Evolutionary conservation across 1,140 invertebrate species (phyloP), one percentile per base, ranked within the genome.

Genomic region (Musca vetustissima): DNA sequence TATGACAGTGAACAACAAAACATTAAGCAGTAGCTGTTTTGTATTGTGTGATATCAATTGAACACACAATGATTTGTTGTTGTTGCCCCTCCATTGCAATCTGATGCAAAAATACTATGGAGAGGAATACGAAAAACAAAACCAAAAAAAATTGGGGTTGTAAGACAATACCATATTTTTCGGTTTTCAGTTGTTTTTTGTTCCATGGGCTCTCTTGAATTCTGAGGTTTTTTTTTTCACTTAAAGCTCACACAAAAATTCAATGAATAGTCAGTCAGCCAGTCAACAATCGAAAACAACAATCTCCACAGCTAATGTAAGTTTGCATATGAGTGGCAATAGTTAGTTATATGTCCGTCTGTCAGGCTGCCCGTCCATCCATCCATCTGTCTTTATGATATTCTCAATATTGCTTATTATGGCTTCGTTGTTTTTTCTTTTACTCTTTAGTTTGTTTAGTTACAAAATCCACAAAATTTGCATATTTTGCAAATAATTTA

Each of bases 61-160:
- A 8, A 59, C 25, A 15, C 14, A 61, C 22, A 61, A 36, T 21
- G 22, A 61, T 61, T 61, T 36, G 17, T 25, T 21, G n/a, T 19
- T 19, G 19, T 28, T 15, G 9, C 24, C 28, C 15, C 2, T 61
- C n/a, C 57, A 61, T 36, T 61, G 49, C 49, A 9, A 36, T 61
- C 36, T 43, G 32, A 61, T 61, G 28, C 57, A 61, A 61, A 61
- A 61, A 43, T 61, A n/a, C n/a, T n/a, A n/a, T n/a, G n/a, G n/a
- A n/a, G n/a, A n/a, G n/a, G n/a, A n/a, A n/a, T n/a, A n/a, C n/a
- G n/a, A n/a, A n/a, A n/a, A n/a, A n/a, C n/a, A n/a, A n/a, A n/a
- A n/a, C n/a, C n/a, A n/a, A n/a, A 43, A 61, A 36, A 36, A 61
- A 61, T 36, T 43, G 57, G 57, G 57, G 57, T 61, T 61, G 57